Conservation (phyloP, 2,113 vertebrate genomes). For the Phaethornis superciliosus region DNA sequence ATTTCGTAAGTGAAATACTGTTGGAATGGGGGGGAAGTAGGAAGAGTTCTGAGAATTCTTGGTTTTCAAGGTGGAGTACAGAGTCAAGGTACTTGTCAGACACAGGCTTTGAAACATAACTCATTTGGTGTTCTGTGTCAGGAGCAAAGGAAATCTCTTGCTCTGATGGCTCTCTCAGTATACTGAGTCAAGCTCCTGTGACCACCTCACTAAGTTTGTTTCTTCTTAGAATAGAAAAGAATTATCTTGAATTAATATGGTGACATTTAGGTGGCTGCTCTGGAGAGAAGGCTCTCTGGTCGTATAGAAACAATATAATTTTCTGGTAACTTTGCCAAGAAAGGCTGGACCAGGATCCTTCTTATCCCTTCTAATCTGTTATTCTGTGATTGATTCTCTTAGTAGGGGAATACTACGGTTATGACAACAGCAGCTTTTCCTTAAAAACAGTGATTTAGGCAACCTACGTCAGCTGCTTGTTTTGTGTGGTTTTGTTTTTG, state of each 20-base stretch:
- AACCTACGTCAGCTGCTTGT: slow-evolving; percentile 1
- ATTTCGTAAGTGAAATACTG: background rate
- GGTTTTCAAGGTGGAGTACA: background rate
- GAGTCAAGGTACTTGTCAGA: background rate
- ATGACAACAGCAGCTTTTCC: background rate
- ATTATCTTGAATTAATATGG: background rate
- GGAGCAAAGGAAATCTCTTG: background rate
- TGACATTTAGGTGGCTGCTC: background rate
- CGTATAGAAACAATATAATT: background rate
- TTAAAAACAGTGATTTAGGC: background rate
- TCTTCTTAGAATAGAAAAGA: background rate
- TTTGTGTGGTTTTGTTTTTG: background rate
- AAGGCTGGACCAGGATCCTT: too few species aligned
- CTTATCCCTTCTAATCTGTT: too few species aligned
- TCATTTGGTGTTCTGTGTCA: background rate
- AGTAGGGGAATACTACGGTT: background rate
- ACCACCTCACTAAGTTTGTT: background rate
- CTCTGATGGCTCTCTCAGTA: background rate
- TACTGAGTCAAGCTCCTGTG: background rate
- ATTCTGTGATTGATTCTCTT: background rate
- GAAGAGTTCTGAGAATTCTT: background rate
- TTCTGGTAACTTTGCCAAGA: background rate
- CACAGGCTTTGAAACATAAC: background rate
- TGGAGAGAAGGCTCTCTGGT: background rate
- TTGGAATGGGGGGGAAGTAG: too few species aligned